phyloP scores from a whole-genome alignment of 2,113 vertebrate species.

The Plotosus lineatus region DNA sequence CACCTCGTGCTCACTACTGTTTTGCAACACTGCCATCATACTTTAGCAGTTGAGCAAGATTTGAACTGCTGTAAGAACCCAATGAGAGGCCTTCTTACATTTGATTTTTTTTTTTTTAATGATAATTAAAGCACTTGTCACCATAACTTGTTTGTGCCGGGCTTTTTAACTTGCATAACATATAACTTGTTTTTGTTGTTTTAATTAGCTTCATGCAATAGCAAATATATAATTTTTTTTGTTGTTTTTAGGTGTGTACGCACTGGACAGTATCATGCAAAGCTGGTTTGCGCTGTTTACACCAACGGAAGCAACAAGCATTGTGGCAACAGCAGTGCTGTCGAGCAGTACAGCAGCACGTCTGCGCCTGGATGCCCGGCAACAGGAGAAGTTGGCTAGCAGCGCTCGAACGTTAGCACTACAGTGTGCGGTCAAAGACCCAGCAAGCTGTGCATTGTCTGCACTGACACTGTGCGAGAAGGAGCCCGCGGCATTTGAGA shows the following conservation, averaged over 20 bases:
- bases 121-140: too few species aligned
- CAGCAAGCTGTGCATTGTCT: constrained; percentile 95
- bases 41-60: too few species aligned
- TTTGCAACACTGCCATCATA: too few species aligned
- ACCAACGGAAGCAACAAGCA: constrained; percentile 95
- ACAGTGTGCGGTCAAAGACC: constrained; percentile 98
- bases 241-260: constrained; percentile 79
- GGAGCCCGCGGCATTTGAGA: constrained; percentile 98
- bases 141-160: too few species aligned
- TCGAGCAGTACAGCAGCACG: constrained; percentile 96
- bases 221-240: background rate
- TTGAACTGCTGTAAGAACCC: too few species aligned
- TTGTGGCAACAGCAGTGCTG: constrained; percentile 93
- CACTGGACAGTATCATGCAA: constrained; percentile 94
- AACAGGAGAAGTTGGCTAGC: constrained; percentile 94
- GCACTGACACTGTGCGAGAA: constrained; percentile 97
- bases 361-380: constrained; percentile 91
- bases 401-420: constrained; percentile 91
- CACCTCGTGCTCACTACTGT: too few species aligned
- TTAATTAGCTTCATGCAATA: background rate
- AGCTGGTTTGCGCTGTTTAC: constrained; percentile 99
- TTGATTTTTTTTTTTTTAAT: too few species aligned
- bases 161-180: too few species aligned
- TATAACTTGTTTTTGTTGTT: too few species aligned
- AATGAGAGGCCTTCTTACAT: too few species aligned